Evolutionary conservation across 2,113 vertebrate species (phyloP), one percentile per base, ranked within the genome.

Genomic region (Osmerus mordax): DNA sequence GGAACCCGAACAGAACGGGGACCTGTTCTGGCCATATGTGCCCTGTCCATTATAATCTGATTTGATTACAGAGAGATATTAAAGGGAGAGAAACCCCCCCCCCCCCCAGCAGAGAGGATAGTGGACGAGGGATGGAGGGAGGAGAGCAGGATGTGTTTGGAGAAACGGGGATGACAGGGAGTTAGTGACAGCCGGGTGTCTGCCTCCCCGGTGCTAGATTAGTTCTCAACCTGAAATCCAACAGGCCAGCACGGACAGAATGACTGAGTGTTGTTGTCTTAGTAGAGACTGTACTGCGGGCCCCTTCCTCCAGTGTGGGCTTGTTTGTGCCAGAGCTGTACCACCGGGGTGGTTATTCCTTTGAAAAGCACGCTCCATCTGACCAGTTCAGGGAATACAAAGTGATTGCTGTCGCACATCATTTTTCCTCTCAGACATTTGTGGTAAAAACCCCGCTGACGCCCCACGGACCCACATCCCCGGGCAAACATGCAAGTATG

Each of bases 341-440:
- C 80, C 83, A 62, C 54, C 63, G 72, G 55, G 68, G 82, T 78
- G 74, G 79, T 86, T 85, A 55, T 81, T 80, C 80, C 73, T 73
- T 72, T 73, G 76, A 74, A 82, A 41, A 62, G 58, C 76, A 83
- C 25, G 78, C 86, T 87, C 87, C 89, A 86, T 91, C 87, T 89
- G 87, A 74, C 84, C 75, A 73, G 80, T 78, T 83, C 70, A 60
- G 81, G 14, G 68, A 82, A 91, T 90, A 76, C 75, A 86, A 92
- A 93, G 86, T 84, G 87, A 92, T 86, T 84, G 89, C 88, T 90
- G 88, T 90, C 85, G 41, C 83, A 74, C 73, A 71, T 83, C 63
- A 90, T 91, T 83, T 84, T 81, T 67, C 66, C 74, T 69, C 73
- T 74, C 69, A 77, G 83, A 78, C 82, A 78, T 88, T 81, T 77